Evolutionary conservation across 2,888 invertebrate species (phyloP), one percentile per base, ranked within the genome.

Genomic region (Blastobasis adustella): DNA sequence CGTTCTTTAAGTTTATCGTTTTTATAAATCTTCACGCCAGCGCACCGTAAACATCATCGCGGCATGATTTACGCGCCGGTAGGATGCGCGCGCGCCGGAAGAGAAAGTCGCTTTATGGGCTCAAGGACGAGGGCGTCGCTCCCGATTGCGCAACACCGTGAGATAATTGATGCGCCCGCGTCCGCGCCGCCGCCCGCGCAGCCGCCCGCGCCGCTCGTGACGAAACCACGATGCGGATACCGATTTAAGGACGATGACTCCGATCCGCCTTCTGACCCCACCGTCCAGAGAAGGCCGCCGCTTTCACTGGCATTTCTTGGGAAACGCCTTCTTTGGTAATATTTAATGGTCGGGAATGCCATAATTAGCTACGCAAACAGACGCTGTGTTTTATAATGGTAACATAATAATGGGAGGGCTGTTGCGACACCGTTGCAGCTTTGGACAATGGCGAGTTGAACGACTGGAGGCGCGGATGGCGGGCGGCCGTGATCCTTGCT

Each of bases 41-140:
- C 54, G 60, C 54, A 45, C 57, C 58, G 47, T 57, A 51, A 58
- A 58, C 46, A 40, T 23, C 51, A 58, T 8, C 10, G 46, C 58
- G 57, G 53, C 66, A 69, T 67, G 66, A 69, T 69, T 67, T 63
- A 73, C 67, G 57, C 60, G 45, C 40, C 37, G 54, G 49, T 47
- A 59, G 61, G 66, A 9, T 5, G 42, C 10, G 9, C 8, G 41
- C 65, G 63, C 59, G 59, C 56, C 65, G 69, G 73, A 76, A 82
- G 87, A 83, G 87, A 87, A 85, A 85, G 87, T 83, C 54, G 60
- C 62, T 70, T 75, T 71, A 73, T 67, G 61, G 72, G 76, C 74
- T 69, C 87, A 87, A 87, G 87, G 86, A 87, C 86, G 83, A 79
- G 83, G 74, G 73, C 82, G 71, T 65, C 76, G 84, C 73, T 76